Conservation (phyloP, 2,797 vertebrate genomes). For the Enteromius afrohamiltoni region DNA sequence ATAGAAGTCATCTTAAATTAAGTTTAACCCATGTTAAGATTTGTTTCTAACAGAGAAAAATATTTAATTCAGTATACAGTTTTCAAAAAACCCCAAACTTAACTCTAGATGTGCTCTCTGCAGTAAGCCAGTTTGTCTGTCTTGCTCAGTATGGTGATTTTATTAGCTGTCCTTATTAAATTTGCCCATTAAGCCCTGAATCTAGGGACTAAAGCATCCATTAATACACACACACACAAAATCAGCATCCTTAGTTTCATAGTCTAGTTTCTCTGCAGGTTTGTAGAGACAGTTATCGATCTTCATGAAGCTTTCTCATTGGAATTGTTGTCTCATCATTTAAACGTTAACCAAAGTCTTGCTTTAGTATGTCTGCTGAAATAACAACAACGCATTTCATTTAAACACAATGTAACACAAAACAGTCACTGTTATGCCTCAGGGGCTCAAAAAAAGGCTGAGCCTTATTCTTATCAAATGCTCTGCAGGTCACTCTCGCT, state of each 20-base stretch:
- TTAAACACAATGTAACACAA: not conserved
- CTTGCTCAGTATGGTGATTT: not conserved
- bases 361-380: not conserved
- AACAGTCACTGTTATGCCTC: not conserved
- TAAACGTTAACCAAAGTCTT: not conserved
- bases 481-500: constrained; percentile 1
- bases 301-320: not conserved
- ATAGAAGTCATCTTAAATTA: too few species aligned
- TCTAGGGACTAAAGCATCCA: too few species aligned
- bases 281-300: not conserved
- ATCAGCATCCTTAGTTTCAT: not conserved
- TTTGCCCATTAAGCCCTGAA: not conserved
- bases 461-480: not conserved
- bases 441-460: not conserved
- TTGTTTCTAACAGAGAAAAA: too few species aligned
- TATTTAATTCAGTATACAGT: too few species aligned
- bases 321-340: not conserved
- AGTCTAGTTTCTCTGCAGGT: not conserved
- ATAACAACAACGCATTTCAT: not conserved
- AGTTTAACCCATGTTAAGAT: too few species aligned
- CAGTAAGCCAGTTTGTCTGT: not conserved
- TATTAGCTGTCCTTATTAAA: not conserved
- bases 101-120: too few species aligned
- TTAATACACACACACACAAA: not conserved
- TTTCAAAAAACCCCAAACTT: too few species aligned